phyloP scores from a whole-genome alignment of 2,797 vertebrate genomes.

The Discoglossus pictus region DNA sequence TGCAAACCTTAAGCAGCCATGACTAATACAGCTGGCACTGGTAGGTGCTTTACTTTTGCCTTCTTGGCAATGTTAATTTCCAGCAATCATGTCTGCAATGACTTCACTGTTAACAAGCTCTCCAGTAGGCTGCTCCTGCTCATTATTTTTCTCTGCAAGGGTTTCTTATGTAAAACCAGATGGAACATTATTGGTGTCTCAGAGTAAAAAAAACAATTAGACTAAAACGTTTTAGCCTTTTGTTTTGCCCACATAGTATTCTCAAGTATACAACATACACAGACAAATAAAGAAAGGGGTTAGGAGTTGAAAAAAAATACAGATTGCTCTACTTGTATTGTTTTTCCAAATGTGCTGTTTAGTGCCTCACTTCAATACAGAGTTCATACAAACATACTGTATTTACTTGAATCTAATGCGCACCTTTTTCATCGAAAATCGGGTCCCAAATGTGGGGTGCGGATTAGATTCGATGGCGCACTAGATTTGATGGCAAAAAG shows the following conservation, averaged over 20 bases:
- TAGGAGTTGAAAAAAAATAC: not conserved
- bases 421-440: too few species aligned
- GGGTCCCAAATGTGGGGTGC: too few species aligned
- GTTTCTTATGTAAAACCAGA: conserved; percentile 37
- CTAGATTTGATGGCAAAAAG: too few species aligned
- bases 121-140: conserved; percentile 17
- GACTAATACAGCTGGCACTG: conserved; percentile 28
- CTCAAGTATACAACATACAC: not conserved
- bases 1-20: conserved; percentile 18
- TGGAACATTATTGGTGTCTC: conserved; percentile 34
- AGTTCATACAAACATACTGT: too few species aligned
- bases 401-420: too few species aligned
- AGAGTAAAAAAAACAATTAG: conserved; percentile 14
- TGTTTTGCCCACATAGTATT: not conserved
- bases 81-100: conserved; percentile 31
- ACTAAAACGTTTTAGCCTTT: not conserved
- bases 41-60: conserved; percentile 24
- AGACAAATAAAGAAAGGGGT: not conserved
- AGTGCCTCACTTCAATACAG: too few species aligned
- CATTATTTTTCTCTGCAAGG: conserved; percentile 41
- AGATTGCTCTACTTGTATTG: too few species aligned
- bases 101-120: conserved; percentile 39
- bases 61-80: conserved; percentile 21
- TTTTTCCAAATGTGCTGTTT: too few species aligned
- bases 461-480: too few species aligned